Evolutionary conservation across 2,797 vertebrate species (phyloP), one percentile per base, ranked within the genome.

Genomic region (Xenops minutus): DNA sequence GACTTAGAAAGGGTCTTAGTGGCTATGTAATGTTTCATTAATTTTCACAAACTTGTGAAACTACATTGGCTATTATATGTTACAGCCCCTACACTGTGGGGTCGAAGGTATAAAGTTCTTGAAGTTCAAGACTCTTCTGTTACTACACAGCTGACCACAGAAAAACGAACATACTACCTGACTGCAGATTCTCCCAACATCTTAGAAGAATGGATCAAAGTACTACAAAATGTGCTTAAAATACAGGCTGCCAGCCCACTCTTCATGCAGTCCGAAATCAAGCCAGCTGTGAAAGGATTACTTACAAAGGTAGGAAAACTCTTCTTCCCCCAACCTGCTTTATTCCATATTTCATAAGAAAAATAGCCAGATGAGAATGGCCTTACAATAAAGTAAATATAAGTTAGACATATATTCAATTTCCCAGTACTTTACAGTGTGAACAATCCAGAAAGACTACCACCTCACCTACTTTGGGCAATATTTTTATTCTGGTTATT

Each of bases 151-250:
- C 95, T 99, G 64, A 98, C 98, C 92, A 99, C 99, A 30, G 99
- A 99, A 95, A 99, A 99, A 94, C 98, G 98, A 34, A 98, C 98
- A 5, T 99, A 98, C 97, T 99, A 98, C 97, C 98, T 99, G 97
- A 99, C 99, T 90, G 99, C 99, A 6, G 99, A 99, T 96, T 99
- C 99, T 82, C 99, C 99, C 26, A 99, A 99, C 96, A 98, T 99
- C 87, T 98, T 99, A 93, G 99, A 99, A 75, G 99, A 99, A 94
- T 99, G 99, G 99, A 98, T 99, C 88, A 97, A 98, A 95, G 99
- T 99, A 41, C 97, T 99, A 84, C 99, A 99, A 96, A 99, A 98
- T 10, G 99, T 99, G 54, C 98, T 99, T 74, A 98, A 98, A 95
- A 97, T 99, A 39, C 99, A 99, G 95, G 98, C 99, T 49, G 98